A percentile compares a stretch with the other conserved stretches of the same genome.
Conservation (phyloP, 2,113 vertebrate species). For the Marcusenius ussheri region DNA sequence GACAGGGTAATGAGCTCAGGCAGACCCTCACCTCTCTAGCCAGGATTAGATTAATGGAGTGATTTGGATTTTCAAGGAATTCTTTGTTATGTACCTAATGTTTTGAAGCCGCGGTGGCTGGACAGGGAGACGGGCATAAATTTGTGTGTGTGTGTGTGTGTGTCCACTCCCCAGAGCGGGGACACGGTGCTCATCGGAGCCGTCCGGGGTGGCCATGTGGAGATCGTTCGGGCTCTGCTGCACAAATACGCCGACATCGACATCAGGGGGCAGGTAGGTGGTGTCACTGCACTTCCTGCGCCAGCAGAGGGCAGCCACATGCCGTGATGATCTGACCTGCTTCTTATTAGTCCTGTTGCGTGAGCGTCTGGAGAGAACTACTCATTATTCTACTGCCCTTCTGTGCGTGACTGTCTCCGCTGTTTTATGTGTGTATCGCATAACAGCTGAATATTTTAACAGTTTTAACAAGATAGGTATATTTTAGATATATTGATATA, state of each 20-base stretch:
- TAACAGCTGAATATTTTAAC: background rate
- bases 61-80: background rate
- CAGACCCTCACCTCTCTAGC: background rate
- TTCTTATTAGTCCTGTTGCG: background rate
- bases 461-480: background rate
- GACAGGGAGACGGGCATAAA: background rate
- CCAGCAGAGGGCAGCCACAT: background rate
- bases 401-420: background rate
- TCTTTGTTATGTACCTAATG: background rate
- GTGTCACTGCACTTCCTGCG: too few species aligned
- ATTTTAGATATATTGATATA: background rate
- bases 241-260: slow-evolving; percentile 97
- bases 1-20: slow-evolving; percentile 71
- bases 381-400: background rate
- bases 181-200: slow-evolving; percentile 95
- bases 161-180: slow-evolving; percentile 67
- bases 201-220: slow-evolving; percentile 89
- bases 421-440: background rate
- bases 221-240: slow-evolving; percentile 89
- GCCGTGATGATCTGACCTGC: background rate
- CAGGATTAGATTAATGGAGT: background rate
- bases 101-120: background rate
- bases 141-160: background rate
- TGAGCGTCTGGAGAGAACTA: background rate
- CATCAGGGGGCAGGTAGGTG: slow-evolving; percentile 83